These are phyloP conservation scores for Cheilinus undulatus DNA, from an alignment of 2,113 vertebrate species.

Conservation along the genomic window DNA sequence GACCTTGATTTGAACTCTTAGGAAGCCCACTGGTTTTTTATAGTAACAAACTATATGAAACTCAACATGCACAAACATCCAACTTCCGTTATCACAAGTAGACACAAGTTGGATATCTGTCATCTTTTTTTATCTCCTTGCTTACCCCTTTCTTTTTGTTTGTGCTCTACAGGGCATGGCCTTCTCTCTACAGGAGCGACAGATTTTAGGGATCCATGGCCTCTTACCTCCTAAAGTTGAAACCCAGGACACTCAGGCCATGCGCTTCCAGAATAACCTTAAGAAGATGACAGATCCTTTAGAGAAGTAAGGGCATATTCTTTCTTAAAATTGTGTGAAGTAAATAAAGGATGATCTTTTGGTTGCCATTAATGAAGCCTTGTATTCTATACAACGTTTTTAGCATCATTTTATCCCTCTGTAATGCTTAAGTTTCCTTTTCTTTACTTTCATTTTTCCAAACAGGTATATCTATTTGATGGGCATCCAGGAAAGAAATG, in stretches of 20 bases:
- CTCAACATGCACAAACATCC: too few species aligned
- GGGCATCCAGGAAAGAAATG: slow-evolving; percentile 98
- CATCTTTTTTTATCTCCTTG: too few species aligned
- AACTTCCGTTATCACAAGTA: too few species aligned
- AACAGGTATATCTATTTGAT: slow-evolving; percentile 96
- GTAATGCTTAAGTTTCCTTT: too few species aligned
- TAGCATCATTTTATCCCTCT: not conserved
- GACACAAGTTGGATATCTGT: too few species aligned
- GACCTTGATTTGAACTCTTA: too few species aligned
- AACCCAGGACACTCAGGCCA: slow-evolving; percentile 94
- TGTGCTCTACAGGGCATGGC: slow-evolving; percentile 91
- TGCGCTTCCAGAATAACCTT: slow-evolving; percentile 94
- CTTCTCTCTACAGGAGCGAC: slow-evolving; percentile 91
- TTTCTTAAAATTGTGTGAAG: not conserved
- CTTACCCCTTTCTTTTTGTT: slow-evolving; percentile 8
- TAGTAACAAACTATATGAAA: too few species aligned
- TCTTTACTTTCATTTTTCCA: not conserved
- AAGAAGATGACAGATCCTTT: slow-evolving; percentile 92
- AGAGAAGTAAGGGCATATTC: slow-evolving; percentile 88
- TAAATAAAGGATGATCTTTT: not conserved
- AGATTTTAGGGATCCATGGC: slow-evolving; percentile 95
- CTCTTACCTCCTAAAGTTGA: slow-evolving; percentile 96
- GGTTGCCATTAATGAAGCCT: not conserved
- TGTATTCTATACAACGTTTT: too few species aligned
- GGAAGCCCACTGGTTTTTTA: too few species aligned